A percentile compares a stretch with the other conserved stretches of the same genome.
Conservation (phyloP, 1,140 invertebrate genomes). For the Battus philenor region DNA sequence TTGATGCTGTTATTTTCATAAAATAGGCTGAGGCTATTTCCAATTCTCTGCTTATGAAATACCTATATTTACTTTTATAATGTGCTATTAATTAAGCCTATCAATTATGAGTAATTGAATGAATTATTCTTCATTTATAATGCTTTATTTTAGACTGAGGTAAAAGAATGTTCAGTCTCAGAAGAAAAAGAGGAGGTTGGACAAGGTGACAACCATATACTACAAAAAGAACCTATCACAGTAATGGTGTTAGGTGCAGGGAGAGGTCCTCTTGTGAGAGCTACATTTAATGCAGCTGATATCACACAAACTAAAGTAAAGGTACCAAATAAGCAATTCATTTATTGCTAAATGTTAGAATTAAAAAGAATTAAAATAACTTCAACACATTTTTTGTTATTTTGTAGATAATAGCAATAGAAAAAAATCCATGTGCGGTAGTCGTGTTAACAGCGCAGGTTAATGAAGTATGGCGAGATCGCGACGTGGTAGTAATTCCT, state of each 20-base stretch:
- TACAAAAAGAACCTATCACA: constrained; percentile 65
- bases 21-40: no score
- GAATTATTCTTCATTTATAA: no score
- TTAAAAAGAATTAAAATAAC: no score
- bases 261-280: constrained; percentile 93
- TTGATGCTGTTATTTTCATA: no score
- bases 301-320: constrained; percentile 79
- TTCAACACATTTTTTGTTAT: neutral
- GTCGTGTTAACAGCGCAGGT: constrained; percentile 90
- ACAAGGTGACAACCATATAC: constrained; percentile 23
- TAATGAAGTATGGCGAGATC: constrained; percentile 87
- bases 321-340: no score
- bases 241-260: constrained; percentile 97
- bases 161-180: constrained; percentile 3
- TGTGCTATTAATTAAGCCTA: no score
- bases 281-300: constrained; percentile 87
- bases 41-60: no score
- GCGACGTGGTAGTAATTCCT: constrained; percentile 81
- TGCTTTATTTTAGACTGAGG: constrained; percentile 8
- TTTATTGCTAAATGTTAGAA: neutral
- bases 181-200: constrained; percentile 21
- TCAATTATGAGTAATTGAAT: no score
- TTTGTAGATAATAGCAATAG: constrained; percentile 91
- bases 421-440: constrained; percentile 98
- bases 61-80: no score